A percentile compares a stretch with the other conserved stretches of the same genome.
Conservation (phyloP, 2,888 invertebrate species). For the Chloroclysta siterata region DNA sequence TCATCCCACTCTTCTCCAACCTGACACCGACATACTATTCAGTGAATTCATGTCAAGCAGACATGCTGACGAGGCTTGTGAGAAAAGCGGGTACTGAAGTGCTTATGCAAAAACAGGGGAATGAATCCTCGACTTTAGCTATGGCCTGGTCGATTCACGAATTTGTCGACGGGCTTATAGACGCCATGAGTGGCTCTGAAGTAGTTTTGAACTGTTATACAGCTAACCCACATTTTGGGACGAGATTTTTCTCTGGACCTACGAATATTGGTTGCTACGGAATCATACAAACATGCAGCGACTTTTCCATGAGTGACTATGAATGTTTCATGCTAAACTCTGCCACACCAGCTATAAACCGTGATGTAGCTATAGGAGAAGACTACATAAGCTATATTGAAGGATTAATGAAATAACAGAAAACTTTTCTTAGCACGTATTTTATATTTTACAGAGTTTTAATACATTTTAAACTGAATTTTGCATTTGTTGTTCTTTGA, state of each 20-base stretch:
- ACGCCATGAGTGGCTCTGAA: conserved; percentile 57
- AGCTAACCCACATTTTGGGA: conserved; percentile 65
- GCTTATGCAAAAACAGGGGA: conserved; percentile 56
- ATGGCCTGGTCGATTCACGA: conserved; percentile 67
- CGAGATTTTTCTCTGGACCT: conserved; percentile 67
- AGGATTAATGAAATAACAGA: conserved; percentile 22
- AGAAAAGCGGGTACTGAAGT: conserved; percentile 64
- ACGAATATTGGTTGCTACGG: conserved; percentile 59
- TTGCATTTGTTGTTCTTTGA: conserved; percentile 10
- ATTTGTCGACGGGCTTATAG: conserved; percentile 58
- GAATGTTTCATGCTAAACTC: conserved; percentile 54
- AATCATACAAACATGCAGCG: conserved; percentile 52
- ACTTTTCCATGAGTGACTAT: conserved; percentile 56
- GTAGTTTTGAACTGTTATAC: conserved; percentile 57
- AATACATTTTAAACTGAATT: conserved; percentile 36
- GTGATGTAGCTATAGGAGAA: conserved; percentile 63
- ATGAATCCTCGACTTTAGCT: conserved; percentile 56
- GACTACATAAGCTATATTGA: conserved; percentile 54
- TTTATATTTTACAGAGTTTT: conserved; percentile 45
- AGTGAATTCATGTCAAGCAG: conserved; percentile 54
- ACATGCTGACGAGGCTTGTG: conserved; percentile 60
- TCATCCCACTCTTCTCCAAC: conserved; percentile 68
- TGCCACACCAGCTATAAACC: conserved; percentile 55
- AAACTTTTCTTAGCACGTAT: conserved; percentile 8
- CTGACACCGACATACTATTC: conserved; percentile 49